These are phyloP conservation scores for Eupleurogrammus muticus DNA, from an alignment of 2,797 vertebrate species.

Conservation along the genomic window DNA sequence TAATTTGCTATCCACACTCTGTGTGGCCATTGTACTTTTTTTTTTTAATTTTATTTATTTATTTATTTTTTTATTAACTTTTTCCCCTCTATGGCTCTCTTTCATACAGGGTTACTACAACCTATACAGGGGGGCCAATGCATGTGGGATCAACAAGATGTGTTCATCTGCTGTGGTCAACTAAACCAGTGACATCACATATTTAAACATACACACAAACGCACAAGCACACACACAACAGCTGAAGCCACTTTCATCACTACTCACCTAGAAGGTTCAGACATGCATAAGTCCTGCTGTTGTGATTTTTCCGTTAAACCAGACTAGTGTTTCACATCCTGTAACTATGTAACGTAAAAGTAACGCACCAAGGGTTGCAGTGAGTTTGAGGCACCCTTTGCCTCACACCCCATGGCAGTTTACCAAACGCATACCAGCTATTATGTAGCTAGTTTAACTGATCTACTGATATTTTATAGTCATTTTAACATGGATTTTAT, in stretches of 20 bases:
- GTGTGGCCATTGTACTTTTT: neutral
- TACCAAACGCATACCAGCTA: slow-evolving; percentile 38
- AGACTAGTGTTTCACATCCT: slow-evolving; percentile 17
- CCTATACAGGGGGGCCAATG: slow-evolving; percentile 87
- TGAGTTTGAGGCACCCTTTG: neutral
- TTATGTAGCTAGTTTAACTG: slow-evolving; percentile 26
- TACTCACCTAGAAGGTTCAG: slow-evolving; percentile 4
- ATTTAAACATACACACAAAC: slow-evolving; percentile 4
- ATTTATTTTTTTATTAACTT: no score
- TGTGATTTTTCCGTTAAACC: slow-evolving; percentile 29
- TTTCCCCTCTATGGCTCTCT: slow-evolving; percentile 17
- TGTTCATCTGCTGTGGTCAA: slow-evolving; percentile 89
- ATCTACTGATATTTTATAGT: slow-evolving; percentile 8
- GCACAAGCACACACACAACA: slow-evolving; percentile 15
- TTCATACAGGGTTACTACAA: slow-evolving; percentile 91
- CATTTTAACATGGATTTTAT: slow-evolving; percentile 36
- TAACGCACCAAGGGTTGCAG: no score
- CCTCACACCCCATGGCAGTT: slow-evolving; percentile 19
- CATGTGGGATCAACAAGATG: slow-evolving; percentile 92
- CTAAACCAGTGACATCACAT: slow-evolving; percentile 61
- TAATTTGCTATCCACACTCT: no score
- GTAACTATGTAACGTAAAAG: no score
- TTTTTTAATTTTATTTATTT: no score
- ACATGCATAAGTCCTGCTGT: slow-evolving; percentile 25
- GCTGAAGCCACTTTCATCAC: neutral